phyloP scores from a whole-genome alignment of 1,140 invertebrate species.

The Neodiprion pinetum region DNA sequence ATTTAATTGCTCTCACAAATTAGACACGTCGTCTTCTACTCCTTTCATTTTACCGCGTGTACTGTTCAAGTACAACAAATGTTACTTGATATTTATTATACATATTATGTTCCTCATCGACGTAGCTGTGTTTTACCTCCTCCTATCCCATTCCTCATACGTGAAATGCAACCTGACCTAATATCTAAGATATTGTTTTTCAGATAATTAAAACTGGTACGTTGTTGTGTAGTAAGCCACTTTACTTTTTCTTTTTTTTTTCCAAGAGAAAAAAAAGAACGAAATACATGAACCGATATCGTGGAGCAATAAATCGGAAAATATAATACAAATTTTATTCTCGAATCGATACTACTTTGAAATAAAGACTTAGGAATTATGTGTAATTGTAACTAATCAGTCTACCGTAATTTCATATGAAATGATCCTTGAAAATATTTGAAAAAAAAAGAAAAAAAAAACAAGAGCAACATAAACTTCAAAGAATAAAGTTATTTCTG shows the following conservation, averaged over 20 bases:
- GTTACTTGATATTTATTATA: slow-evolving; percentile 54
- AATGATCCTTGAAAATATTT: slow-evolving; percentile 32
- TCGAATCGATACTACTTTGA: background rate
- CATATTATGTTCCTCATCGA: slow-evolving; percentile 45
- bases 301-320: no score
- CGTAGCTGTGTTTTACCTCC: slow-evolving; percentile 29
- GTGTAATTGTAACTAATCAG: slow-evolving; percentile 39
- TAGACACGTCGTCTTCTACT: slow-evolving; percentile 16
- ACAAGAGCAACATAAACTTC: no score
- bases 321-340: background rate
- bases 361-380: slow-evolving; percentile 26
- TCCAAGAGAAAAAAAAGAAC: no score
- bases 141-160: slow-evolving; percentile 11
- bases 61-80: slow-evolving; percentile 38
- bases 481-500: background rate
- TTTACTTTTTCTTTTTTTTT: no score
- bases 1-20: slow-evolving; percentile 13
- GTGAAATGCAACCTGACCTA: slow-evolving; percentile 36
- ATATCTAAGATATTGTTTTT: background rate
- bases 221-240: background rate
- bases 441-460: slow-evolving; percentile 30
- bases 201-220: background rate
- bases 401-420: slow-evolving; percentile 41
- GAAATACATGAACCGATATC: no score
- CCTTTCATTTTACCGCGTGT: background rate